phyloP scores from a whole-genome alignment of 2,797 vertebrate genomes.

The Monodelphis domestica region DNA sequence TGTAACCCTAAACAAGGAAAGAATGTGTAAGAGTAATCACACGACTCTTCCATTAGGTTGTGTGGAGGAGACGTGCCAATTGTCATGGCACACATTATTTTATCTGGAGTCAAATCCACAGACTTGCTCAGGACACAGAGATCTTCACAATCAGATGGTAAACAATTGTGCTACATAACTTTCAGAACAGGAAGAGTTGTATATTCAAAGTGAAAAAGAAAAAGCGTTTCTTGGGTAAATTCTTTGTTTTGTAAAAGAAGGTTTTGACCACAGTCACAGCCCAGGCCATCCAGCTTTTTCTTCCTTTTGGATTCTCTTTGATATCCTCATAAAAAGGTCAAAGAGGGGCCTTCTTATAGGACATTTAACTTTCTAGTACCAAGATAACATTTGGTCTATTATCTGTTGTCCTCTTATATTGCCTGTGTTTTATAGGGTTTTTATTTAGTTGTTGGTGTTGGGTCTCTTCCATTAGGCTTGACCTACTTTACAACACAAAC shows the following conservation, averaged over 20 bases:
- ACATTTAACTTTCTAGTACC: not conserved
- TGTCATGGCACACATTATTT: conserved; percentile 24
- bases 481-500: not conserved
- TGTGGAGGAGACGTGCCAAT: conserved; percentile 76
- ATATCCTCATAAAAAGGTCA: not conserved
- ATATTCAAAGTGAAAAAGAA: not conserved
- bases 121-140: not conserved
- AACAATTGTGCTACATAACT: not conserved
- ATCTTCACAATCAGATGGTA: not conserved
- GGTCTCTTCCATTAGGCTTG: not conserved
- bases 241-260: not conserved
- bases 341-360: not conserved
- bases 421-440: not conserved
- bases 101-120: conserved; percentile 38
- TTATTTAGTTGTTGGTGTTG: not conserved
- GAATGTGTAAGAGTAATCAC: conserved; percentile 71
- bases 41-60: conserved; percentile 71
- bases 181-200: not conserved
- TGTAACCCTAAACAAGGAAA: conserved; percentile 81
- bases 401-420: not conserved
- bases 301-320: not conserved
- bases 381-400: not conserved
- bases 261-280: not conserved
- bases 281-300: not conserved
- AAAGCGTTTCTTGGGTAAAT: not conserved